Base-by-base conservation (phyloP, 2,797 vertebrate species). In the Bovichtus diacanthus region DNA sequence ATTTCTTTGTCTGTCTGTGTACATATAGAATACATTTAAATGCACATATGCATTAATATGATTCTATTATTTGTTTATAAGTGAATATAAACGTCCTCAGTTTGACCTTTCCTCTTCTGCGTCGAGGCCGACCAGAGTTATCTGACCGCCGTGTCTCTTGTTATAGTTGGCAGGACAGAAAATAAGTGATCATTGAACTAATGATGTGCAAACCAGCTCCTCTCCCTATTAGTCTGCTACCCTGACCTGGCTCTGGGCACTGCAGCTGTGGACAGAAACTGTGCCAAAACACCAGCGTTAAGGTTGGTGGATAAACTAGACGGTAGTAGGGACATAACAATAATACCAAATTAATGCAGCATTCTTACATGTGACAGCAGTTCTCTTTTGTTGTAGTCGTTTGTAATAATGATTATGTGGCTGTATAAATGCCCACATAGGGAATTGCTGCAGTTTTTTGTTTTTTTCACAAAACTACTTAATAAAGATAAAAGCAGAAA, bases 181-280 rank as follows among this genome's bases (percentile, higher is more conserved):
- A 82, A 85, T 83, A 50, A 80, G 74, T 84, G 88, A 89, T 82
- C 87, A 90, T 44, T 80, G 73, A 86, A 78, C 85, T 90, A 90
- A 91, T 90, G 85, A 92, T 82, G 81, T 93, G 81, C 79, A 88
- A 87, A 90, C 77, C 82, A 74, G 84, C 66, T 64, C 76, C 29
- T 60, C 72, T 74, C 71, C 50, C 60, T 64, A 74, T 81, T 80
- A 74, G 76, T 80, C 82, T 68, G 71, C 70, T 77, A 63, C 64
- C 34, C 61, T 83, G 80, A 82, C 75, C 88, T 66, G 74, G 81
- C 82, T 85, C 81, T 55, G 68, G 82, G 73, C 84, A 21, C 73
- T 67, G 77, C 87, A 90, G 85, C 87, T 83, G 84, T 76, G 81
- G 75, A 78, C 58, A 50, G 72, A 88, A 74, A 66, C 62, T 19